These are phyloP conservation scores for Alentia gelatinosa DNA, from an alignment of 2,888 invertebrate genomes.

Conservation along the genomic window DNA sequence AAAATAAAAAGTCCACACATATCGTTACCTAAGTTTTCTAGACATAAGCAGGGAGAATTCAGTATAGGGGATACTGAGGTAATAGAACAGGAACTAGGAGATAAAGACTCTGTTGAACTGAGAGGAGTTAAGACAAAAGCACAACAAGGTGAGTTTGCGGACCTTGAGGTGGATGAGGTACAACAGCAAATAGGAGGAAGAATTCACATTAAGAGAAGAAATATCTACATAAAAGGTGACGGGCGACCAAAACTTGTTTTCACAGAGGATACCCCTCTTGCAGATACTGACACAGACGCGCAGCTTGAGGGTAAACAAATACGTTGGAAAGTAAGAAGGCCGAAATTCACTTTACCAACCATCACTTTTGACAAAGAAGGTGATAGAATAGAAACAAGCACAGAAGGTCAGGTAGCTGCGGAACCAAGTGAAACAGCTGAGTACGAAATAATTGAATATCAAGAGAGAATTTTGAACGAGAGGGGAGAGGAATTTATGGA, in stretches of 20 bases:
- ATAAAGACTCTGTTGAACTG: not conserved
- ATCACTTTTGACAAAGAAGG: not conserved
- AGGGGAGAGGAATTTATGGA: conserved; percentile 27
- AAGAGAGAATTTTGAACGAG: conserved; percentile 17
- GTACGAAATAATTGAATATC: not conserved
- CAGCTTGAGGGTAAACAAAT: conserved; percentile 16
- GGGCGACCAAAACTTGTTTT: not conserved
- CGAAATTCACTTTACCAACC: not conserved
- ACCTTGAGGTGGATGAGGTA: not conserved
- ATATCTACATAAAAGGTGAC: not conserved
- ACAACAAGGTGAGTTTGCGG: not conserved
- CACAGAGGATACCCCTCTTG: not conserved
- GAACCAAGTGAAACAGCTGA: not conserved
- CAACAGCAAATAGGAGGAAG: not conserved
- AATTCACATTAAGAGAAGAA: conserved; percentile 23
- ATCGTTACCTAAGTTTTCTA: conserved; percentile 12
- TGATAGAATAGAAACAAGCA: not conserved
- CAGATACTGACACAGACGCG: not conserved
- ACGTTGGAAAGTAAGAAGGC: not conserved
- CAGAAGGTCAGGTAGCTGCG: no score
- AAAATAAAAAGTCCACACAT: conserved; percentile 38
- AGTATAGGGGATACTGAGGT: not conserved
- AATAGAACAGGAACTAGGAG: not conserved
- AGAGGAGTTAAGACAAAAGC: not conserved
- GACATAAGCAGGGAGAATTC: not conserved